Conservation (phyloP, 2,888 invertebrate species). For the Chrysodeixis includens region DNA sequence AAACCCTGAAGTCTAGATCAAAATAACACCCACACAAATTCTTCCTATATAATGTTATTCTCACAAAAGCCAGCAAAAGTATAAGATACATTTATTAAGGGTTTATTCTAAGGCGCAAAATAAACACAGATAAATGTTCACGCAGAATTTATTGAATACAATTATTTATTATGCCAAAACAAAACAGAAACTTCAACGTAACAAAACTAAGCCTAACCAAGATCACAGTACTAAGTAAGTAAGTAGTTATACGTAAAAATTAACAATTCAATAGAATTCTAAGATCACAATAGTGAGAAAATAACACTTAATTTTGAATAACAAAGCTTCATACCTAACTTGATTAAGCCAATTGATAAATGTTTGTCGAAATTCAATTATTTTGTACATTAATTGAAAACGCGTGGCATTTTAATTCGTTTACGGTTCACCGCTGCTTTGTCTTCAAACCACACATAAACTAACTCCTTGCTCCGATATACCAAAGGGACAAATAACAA, state of each 20-base stretch:
- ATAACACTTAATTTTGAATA: constrained; percentile 43
- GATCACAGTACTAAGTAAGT: constrained; percentile 12
- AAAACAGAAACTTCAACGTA: constrained; percentile 45
- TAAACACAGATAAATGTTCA: constrained; percentile 20
- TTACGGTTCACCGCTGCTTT: constrained; percentile 35
- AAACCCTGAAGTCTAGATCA: background rate
- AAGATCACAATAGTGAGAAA: constrained; percentile 37
- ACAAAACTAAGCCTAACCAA: constrained; percentile 24
- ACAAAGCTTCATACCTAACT: constrained; percentile 23
- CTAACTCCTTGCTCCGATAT: constrained; percentile 21
- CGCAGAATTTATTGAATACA: constrained; percentile 46
- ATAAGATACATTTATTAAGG: background rate
- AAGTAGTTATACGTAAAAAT: constrained; percentile 39
- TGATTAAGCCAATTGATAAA: constrained; percentile 27
- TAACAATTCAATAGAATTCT: constrained; percentile 45
- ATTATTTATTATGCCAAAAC: constrained; percentile 26
- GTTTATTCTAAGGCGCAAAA: background rate
- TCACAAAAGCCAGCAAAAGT: background rate
- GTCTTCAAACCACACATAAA: constrained; percentile 39
- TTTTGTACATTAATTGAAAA: constrained; percentile 45
- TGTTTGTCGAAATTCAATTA: constrained; percentile 41
- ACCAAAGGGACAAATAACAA: constrained; percentile 16
- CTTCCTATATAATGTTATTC: background rate
- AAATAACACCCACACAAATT: background rate
- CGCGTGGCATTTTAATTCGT: constrained; percentile 55